Evolutionary conservation across 2,797 vertebrate species (phyloP).

Genomic region (Pipistrellus kuhlii): DNA sequence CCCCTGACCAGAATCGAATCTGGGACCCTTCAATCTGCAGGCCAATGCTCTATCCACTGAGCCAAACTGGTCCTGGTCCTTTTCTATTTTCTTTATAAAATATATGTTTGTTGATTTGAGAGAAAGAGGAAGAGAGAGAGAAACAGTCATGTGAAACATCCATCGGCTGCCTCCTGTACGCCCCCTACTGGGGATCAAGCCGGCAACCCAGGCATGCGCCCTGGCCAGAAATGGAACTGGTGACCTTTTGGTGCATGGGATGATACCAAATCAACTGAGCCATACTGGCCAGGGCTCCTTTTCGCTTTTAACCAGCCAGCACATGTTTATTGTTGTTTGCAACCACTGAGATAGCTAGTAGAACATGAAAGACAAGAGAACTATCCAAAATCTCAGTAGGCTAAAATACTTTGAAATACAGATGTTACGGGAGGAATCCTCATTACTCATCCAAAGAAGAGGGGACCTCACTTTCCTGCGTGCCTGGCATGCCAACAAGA

Average conservation of each 20-base stretch:
- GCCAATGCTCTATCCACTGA: too few relatives aligned
- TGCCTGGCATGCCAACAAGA: conserved; percentile 57
- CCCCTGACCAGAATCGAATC: too few relatives aligned
- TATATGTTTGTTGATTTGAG: neutral
- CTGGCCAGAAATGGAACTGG: neutral
- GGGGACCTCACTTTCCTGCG: neutral
- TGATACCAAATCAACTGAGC: neutral
- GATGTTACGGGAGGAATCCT: neutral
- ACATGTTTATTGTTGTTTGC: conserved; percentile 21
- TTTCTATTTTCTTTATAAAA: conserved; percentile 43
- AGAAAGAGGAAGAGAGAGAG: neutral
- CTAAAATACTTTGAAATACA: conserved; percentile 37
- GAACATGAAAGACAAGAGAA: conserved; percentile 28
- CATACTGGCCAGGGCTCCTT: neutral
- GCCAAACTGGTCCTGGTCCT: neutral
- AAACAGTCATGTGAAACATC: neutral
- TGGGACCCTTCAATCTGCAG: too few relatives aligned
- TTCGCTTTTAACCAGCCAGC: conserved; percentile 49
- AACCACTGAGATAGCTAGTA: conserved; percentile 36
- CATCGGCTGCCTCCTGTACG: neutral
- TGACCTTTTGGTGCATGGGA: neutral
- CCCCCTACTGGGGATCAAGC: neutral
- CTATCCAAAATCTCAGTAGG: neutral
- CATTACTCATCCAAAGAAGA: neutral
- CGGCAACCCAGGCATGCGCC: neutral